Evolutionary conservation across 2,797 vertebrate species (phyloP), one percentile per base, ranked within the genome.

Genomic region (Yasuhikotakia modesta): DNA sequence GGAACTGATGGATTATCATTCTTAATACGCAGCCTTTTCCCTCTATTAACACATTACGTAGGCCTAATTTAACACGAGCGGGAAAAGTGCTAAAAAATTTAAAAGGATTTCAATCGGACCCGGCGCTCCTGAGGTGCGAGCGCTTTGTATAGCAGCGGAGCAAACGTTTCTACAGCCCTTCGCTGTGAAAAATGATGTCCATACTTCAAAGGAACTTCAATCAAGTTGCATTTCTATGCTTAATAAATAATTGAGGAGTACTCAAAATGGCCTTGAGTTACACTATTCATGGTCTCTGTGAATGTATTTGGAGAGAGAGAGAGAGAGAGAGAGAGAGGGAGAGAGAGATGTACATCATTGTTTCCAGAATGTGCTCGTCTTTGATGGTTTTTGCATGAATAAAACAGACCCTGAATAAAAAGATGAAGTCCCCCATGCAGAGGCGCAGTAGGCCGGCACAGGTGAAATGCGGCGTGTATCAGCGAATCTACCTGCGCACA

Each of bases 131-230:
- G 76, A 79, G 84, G 85, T 80, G 58, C 50, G 24, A 69, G 48
- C 21, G 21, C 66, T 77, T 57, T 50, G 75, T 70, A 61, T 14
- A 77, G 75, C 65, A 61, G 27, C 43, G 1, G 66, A 16, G 46
- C 21, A 12, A 70, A 64, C 32, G 30, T 65, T 61, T 65, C 60
- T 30, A 45, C 48, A 45, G 45, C 32, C n/a, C 77, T 79, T 79
- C 76, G 73, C 88, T 85, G 83, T 88, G 90, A 92, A 90, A 90
- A 91, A 92, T 89, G 88, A 91, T 90, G 91, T 89, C 87, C 87
- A 86, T 84, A 91, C 92, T 93, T 94, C 92, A 94, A 93, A 94
- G 91, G 84, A 90, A 91, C 92, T 93, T 93, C 91, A 92, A 91
- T 93, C 91, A 92, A 89, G 90, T 91, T 92, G 88, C 90, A 91